phyloP scores from a whole-genome alignment of 2,797 vertebrate species.

The Crenichthys baileyi region DNA sequence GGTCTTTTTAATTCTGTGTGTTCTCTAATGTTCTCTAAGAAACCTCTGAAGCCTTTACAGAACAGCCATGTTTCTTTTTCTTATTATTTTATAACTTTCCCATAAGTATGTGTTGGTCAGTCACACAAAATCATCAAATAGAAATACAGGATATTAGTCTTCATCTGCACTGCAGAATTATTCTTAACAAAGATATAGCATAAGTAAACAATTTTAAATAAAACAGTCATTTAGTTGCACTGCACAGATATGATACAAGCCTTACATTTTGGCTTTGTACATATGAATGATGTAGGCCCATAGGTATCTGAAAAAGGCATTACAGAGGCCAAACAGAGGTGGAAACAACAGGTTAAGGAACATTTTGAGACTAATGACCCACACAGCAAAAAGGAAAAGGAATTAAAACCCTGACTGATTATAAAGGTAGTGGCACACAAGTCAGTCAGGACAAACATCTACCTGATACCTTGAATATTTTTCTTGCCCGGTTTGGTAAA shows the following conservation, averaged over 20 bases:
- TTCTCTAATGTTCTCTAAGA: neutral
- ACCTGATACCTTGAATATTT: too few species aligned
- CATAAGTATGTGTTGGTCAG: too few species aligned
- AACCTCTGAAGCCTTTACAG: neutral
- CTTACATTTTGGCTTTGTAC: neutral
- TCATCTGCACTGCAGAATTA: neutral
- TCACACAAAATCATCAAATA: too few species aligned
- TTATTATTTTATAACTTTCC: too few species aligned
- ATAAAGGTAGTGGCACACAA: too few species aligned
- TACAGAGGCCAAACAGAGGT: neutral
- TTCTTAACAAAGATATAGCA: neutral
- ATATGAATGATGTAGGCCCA: neutral
- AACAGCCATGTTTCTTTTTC: too few species aligned
- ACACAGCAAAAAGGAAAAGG: neutral
- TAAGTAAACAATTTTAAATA: neutral
- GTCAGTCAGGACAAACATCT: too few species aligned
- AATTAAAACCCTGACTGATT: neutral
- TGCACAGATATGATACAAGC: neutral
- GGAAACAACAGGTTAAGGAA: neutral
- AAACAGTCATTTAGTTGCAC: neutral
- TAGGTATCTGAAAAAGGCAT: neutral
- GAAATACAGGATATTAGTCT: neutral
- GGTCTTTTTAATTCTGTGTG: neutral
- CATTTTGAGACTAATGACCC: neutral
- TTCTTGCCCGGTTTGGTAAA: too few species aligned